Evolutionary conservation across 2,888 invertebrate species (phyloP).

Genomic region (Microctonus aethiopoides): DNA sequence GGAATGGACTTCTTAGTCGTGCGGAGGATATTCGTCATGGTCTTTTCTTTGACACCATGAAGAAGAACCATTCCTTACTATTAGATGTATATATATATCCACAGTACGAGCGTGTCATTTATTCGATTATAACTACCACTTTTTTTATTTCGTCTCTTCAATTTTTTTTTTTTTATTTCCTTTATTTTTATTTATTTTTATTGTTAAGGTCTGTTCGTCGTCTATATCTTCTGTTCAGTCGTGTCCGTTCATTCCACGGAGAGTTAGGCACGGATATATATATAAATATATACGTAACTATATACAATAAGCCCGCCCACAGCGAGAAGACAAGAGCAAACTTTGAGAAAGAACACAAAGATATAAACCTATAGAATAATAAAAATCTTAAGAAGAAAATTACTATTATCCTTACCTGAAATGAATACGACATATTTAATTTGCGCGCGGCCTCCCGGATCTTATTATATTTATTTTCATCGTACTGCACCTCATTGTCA

Average conservation of each 20-base stretch:
- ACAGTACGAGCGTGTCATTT: slow-evolving; percentile 54
- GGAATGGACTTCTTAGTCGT: slow-evolving; percentile 31
- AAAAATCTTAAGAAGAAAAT: slow-evolving; percentile 39
- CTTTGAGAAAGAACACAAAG: slow-evolving; percentile 1
- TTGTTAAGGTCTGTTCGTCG: background rate
- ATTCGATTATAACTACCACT: slow-evolving; percentile 52
- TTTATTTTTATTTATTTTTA: background rate
- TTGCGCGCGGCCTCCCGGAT: slow-evolving; percentile 46
- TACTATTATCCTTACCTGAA: slow-evolving; percentile 43
- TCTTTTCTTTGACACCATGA: background rate
- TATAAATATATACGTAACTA: background rate
- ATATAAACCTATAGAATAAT: slow-evolving; percentile 3
- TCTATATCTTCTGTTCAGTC: slow-evolving; percentile 39
- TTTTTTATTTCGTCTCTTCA: slow-evolving; percentile 34
- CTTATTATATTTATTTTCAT: slow-evolving; percentile 32
- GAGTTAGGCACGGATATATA: slow-evolving; percentile 43
- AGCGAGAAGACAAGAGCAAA: slow-evolving; percentile 25
- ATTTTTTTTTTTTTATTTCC: slow-evolving; percentile 19
- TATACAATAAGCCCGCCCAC: slow-evolving; percentile 33
- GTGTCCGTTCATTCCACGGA: slow-evolving; percentile 42
- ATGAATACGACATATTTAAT: slow-evolving; percentile 46
- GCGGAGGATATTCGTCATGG: slow-evolving; percentile 46
- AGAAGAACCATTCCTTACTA: slow-evolving; percentile 26
- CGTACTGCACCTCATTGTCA: slow-evolving; percentile 20
- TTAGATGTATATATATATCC: slow-evolving; percentile 42